Percentiles rank a stretch among this genome's conserved stretches.
Evolutionary conservation across 92 coral and sea anemone species (phyloP).

Genomic region (Meandrina meandrites): DNA sequence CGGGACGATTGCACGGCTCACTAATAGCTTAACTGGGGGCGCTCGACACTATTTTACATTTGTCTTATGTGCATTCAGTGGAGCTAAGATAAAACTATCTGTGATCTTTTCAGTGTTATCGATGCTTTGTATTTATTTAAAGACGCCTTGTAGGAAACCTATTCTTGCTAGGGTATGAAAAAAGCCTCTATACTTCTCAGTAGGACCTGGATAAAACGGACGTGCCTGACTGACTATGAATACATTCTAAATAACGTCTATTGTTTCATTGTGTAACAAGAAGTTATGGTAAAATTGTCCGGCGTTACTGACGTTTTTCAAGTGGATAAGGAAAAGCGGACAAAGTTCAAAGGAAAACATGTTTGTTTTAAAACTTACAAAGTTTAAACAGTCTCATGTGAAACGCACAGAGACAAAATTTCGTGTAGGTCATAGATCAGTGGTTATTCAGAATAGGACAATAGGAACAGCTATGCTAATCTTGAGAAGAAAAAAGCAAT

Average conservation of each 20-base stretch:
- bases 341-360: too few relatives aligned
- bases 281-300: neutral
- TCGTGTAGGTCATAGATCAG: neutral
- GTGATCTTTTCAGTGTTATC: neutral
- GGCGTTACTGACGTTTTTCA: neutral
- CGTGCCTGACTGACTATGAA: neutral
- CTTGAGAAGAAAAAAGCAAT: too few relatives aligned
- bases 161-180: too few relatives aligned
- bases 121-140: too few relatives aligned
- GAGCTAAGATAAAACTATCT: neutral
- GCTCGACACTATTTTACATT: neutral
- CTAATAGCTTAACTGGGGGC: neutral
- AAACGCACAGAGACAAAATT: neutral
- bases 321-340: too few relatives aligned
- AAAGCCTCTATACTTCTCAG: too few relatives aligned
- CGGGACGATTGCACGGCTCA: neutral
- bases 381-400: neutral
- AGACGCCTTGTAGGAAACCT: too few relatives aligned
- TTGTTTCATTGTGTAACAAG: neutral
- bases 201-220: neutral
- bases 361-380: too few relatives aligned
- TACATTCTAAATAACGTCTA: neutral
- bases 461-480: neutral
- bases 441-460: neutral
- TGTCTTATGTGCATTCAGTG: neutral